Base-by-base conservation (phyloP, 2,888 invertebrate genomes). In the Zhuqinia jingwanae region DNA sequence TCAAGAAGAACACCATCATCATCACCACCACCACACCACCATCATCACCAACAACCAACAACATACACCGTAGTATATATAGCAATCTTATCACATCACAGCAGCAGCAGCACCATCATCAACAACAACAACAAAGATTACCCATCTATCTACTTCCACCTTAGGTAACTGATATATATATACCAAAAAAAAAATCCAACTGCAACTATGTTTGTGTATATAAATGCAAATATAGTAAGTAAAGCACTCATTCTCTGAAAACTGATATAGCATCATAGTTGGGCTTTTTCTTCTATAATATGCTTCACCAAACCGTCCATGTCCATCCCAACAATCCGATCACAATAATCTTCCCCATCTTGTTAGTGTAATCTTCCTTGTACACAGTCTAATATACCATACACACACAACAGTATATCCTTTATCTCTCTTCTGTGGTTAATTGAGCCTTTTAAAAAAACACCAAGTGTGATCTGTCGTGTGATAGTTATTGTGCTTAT, bases 361-460 rank as follows among this genome's bases (percentile, higher is more conserved):
- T 47, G 70, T 70, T 47, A 70, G 70, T 25, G 53, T 36, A 36
- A 36, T 36, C 36, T 36, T 36, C 36, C 5, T 36, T 36, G 36
- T 36, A 36, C 8, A 36, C 36, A 36, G 36, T n/a, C n/a, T n/a
- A n/a, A n/a, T 36, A 36, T 36, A 36, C 36, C 36, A n/a, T n/a
- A n/a, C n/a, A n/a, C n/a, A n/a, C n/a, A n/a, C n/a, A n/a, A n/a
- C n/a, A n/a, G n/a, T n/a, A n/a, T n/a, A n/a, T n/a, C n/a, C n/a
- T n/a, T n/a, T 53, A 75, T 84, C 53, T 50, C 60, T 60, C 65
- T 50, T 80, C 68, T 89, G 87, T 88, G 89, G 88, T 89, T 89
- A 89, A 89, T 90, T 90, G 90, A 88, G 88, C 88, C 89, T 89
- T 89, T 84, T 84, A 83, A 83, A 89, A 90, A 86, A 87, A 88